Evolutionary conservation across 1,140 invertebrate species (phyloP).

Genomic region (Grapholita molesta): DNA sequence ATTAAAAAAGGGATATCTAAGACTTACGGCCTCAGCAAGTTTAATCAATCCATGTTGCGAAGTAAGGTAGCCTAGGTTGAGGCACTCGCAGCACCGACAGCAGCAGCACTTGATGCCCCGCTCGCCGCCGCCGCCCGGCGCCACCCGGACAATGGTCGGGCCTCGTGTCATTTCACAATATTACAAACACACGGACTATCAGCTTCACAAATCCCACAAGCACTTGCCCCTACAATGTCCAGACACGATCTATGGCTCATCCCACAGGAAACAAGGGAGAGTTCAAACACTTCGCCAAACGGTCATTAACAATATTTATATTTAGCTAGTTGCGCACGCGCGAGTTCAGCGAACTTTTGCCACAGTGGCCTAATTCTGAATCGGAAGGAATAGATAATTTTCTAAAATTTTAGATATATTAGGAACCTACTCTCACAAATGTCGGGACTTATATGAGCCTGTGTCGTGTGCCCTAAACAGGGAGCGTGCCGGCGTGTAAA

Average conservation of each 20-base stretch:
- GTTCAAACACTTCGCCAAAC: constrained; percentile 51
- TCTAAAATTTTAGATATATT: not conserved
- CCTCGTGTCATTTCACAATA: constrained; percentile 57
- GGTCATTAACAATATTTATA: constrained; percentile 62
- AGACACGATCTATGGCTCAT: constrained; percentile 13
- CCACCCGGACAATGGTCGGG: constrained; percentile 64
- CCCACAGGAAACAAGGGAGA: constrained; percentile 54
- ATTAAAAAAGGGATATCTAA: not conserved
- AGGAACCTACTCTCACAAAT: constrained; percentile 31
- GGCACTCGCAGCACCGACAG: constrained; percentile 86
- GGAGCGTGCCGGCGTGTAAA: constrained; percentile 41
- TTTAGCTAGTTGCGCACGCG: constrained; percentile 57
- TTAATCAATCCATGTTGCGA: constrained; percentile 85
- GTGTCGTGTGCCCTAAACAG: constrained; percentile 34
- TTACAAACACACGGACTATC: constrained; percentile 21
- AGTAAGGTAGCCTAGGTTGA: constrained; percentile 86
- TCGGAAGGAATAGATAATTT: not conserved
- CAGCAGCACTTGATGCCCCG: constrained; percentile 84
- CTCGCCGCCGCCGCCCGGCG: constrained; percentile 45
- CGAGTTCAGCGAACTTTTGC: constrained; percentile 59
- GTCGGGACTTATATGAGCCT: constrained; percentile 42
- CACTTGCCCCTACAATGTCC: constrained; percentile 8
- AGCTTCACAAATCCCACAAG: not conserved
- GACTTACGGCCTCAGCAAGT: constrained; percentile 84
- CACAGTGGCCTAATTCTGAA: constrained; percentile 21